Percentiles rank a stretch among this genome's conserved stretches.
Evolutionary conservation across 2,888 invertebrate species (phyloP).

Genomic region (Leptura quadrifasciata): DNA sequence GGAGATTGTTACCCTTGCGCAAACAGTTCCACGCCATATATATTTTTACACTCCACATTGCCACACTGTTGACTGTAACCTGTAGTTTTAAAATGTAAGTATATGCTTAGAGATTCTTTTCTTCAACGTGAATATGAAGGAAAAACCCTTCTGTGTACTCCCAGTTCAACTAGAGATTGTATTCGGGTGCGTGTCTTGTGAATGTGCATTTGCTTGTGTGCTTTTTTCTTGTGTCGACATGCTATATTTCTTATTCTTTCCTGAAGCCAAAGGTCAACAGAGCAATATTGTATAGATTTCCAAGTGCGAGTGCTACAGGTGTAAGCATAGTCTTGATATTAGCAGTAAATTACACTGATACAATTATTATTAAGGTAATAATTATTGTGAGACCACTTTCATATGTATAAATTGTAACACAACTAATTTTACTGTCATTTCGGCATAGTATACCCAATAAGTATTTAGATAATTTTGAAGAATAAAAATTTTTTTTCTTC

Average conservation of each 20-base stretch:
- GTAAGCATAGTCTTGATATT: not conserved
- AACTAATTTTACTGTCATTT: not conserved
- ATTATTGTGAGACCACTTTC: not conserved
- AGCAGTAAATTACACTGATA: not conserved
- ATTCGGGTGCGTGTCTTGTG: not conserved
- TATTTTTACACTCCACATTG: too few species aligned
- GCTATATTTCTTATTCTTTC: constrained; percentile 1
- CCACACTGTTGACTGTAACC: too few species aligned
- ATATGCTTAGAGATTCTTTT: not conserved
- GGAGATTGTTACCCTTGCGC: too few species aligned
- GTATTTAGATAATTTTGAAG: not conserved
- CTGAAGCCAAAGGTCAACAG: not conserved
- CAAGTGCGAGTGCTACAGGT: not conserved
- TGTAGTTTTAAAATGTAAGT: too few species aligned
- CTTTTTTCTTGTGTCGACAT: constrained; percentile 7
- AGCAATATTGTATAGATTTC: not conserved
- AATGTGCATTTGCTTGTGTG: not conserved
- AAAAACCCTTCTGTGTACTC: not conserved
- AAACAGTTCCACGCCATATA: too few species aligned
- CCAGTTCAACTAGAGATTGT: not conserved
- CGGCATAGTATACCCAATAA: too few species aligned
- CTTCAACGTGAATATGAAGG: not conserved
- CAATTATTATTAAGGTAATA: not conserved
- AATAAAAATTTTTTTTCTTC: too few species aligned
- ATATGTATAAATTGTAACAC: not conserved